phyloP scores from a whole-genome alignment of 2,888 invertebrate genomes.

The Lithophane ornitopus region DNA sequence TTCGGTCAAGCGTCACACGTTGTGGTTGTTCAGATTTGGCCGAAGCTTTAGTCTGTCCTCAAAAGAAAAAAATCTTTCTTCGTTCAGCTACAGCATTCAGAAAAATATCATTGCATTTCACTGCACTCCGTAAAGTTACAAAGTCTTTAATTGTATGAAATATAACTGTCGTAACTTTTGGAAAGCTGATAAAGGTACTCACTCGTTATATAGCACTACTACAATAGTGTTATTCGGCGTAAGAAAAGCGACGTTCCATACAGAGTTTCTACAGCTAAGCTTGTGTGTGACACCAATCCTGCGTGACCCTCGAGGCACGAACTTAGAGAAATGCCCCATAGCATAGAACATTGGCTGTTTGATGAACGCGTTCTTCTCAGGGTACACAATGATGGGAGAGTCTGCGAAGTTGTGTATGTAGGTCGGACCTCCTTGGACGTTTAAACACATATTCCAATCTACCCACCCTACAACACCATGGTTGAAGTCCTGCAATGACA shows the following conservation, averaged over 20 bases:
- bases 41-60: no score
- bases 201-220: constrained; percentile 82
- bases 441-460: constrained; percentile 97
- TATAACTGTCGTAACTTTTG: background rate
- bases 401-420: constrained; percentile 95
- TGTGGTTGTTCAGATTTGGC: no score
- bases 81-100: background rate
- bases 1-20: no score
- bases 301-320: constrained; percentile 47
- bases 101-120: background rate
- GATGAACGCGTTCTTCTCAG: constrained; percentile 92
- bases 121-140: no score
- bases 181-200: constrained; percentile 59
- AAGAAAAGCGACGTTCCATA: constrained; percentile 68
- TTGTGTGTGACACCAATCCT: constrained; percentile 35
- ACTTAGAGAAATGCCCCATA: constrained; percentile 94
- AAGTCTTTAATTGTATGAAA: no score
- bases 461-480: constrained; percentile 95
- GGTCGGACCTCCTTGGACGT: constrained; percentile 95
- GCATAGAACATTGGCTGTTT: constrained; percentile 98
- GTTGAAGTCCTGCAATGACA: constrained; percentile 91
- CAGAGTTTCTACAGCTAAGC: constrained; percentile 15
- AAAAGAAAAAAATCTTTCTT: no score
- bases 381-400: constrained; percentile 92
- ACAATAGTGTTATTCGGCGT: constrained; percentile 79